phyloP scores from a whole-genome alignment of 2,797 vertebrate genomes.

The Pagetopsis macropterus region DNA sequence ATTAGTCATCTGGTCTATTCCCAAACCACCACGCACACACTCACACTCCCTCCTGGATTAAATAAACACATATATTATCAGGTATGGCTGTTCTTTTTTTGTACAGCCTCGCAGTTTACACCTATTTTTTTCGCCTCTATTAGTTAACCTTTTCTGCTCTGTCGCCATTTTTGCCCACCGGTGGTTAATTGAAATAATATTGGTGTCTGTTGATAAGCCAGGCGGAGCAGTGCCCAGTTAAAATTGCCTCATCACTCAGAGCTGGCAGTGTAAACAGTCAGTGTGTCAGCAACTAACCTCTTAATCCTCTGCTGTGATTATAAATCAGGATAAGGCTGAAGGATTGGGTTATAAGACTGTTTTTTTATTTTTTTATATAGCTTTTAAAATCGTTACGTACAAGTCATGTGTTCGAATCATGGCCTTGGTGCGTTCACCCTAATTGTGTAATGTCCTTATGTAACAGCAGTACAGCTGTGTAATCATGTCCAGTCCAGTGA shows the following conservation, averaged over 20 bases:
- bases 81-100: background rate
- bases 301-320: conserved; percentile 31
- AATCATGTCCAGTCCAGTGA: background rate
- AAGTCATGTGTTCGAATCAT: fast-evolving
- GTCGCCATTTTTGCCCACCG: background rate
- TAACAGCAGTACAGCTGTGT: background rate
- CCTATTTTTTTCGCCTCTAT: background rate
- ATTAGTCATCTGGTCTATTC: conserved; percentile 59
- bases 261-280: background rate
- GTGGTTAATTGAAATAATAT: conserved; percentile 1
- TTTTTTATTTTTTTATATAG: background rate
- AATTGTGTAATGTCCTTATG: conserved; percentile 23
- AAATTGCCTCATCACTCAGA: conserved; percentile 24
- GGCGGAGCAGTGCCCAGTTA: background rate
- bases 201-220: conserved; percentile 4
- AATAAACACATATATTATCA: background rate
- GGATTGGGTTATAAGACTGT: background rate
- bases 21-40: conserved; percentile 30
- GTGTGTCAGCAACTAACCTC: conserved; percentile 38
- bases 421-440: conserved; percentile 4
- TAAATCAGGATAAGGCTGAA: background rate
- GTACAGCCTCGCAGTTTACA: background rate
- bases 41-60: background rate
- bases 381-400: background rate
- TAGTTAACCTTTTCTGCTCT: conserved; percentile 6